These are phyloP conservation scores for Micrastur ruficollis DNA, from an alignment of 2,797 vertebrate species.

Conservation along the genomic window DNA sequence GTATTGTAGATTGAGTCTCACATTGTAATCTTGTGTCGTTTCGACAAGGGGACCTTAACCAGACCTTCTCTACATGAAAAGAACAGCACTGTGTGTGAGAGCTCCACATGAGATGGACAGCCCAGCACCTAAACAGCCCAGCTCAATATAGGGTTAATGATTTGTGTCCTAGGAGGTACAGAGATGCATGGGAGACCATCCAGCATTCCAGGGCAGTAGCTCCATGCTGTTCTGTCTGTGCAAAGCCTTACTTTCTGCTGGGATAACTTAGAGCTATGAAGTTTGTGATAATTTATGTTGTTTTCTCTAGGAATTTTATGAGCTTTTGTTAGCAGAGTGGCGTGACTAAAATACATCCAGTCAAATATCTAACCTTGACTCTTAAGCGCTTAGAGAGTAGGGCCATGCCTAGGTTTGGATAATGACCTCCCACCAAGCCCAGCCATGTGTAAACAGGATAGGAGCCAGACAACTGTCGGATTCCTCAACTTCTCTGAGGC, in stretches of 20 bases:
- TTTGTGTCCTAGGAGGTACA: not conserved
- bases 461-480: not conserved
- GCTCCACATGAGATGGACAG: not conserved
- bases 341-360: not conserved
- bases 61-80: not conserved
- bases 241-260: not conserved
- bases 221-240: not conserved
- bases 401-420: not conserved
- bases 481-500: not conserved
- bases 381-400: not conserved
- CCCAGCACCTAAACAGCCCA: not conserved
- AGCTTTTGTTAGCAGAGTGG: not conserved
- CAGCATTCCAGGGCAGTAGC: not conserved
- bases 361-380: not conserved
- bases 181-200: not conserved
- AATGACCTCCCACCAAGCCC: not conserved
- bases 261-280: not conserved
- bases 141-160: not conserved
- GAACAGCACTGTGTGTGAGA: not conserved
- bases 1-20: not conserved
- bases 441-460: not conserved
- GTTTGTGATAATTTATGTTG: not conserved
- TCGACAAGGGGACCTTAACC: not conserved
- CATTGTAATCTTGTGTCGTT: not conserved
- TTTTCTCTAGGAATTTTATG: not conserved